Evolutionary conservation across 2,888 invertebrate genomes (phyloP), one percentile per base, ranked within the genome.

Genomic region (Apotomis betuletana): DNA sequence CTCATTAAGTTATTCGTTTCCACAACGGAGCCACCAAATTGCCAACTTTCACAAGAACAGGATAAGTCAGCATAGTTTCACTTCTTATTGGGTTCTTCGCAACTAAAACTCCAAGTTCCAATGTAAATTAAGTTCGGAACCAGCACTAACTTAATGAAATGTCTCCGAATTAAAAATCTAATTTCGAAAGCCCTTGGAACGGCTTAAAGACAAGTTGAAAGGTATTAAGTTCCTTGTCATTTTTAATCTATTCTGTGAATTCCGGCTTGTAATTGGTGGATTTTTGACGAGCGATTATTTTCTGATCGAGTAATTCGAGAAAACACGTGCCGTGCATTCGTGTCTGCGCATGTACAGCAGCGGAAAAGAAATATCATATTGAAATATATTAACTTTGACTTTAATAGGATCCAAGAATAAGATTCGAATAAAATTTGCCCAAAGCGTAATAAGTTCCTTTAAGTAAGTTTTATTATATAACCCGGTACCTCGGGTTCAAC

Each of bases 91-190:
- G 44, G 27, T 60, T 49, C 59, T n/a, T 3, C n/a, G 58, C 38
- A 58, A 51, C 38, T 10, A 13, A 38, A 65, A 65, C 54, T 65
- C 58, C 12, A 49, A 61, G 55, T 61, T 41, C 41, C 54, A 61
- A 71, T 61, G 61, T 67, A 67, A 71, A 67, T 67, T 49, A 55
- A 61, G 65, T 44, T 36, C 10, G 10, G 67, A 67, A 51, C 49
- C 70, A 55, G 52, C 63, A 60, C 67, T 61, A 67, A 57, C 71
- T 67, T 62, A 62, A 67, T 67, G 71, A 67, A 67, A 71, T 62
- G 57, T 67, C 67, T 51, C 6, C 8, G 67, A 57, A 62, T 71
- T 62, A 71, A 71, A 67, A 71, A 67, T 67, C 67, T 58, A 71
- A 71, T 71, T 67, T 71, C 12, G 52, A 10, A 8, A 65, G 57